phyloP scores from a whole-genome alignment of 2,888 invertebrate species.

The Eurois occulta region DNA sequence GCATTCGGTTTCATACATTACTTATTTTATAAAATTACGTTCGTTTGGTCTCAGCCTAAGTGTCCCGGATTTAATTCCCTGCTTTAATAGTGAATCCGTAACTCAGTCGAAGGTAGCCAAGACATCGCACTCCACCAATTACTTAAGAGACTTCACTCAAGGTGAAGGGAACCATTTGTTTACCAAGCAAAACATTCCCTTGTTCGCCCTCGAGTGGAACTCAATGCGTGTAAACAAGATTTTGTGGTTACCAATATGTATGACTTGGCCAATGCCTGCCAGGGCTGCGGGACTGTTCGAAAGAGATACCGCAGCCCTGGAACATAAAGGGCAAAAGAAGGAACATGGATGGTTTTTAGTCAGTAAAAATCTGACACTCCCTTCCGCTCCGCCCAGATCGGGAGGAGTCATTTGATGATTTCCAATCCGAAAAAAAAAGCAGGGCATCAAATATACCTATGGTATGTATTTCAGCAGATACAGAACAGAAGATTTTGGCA shows the following conservation, averaged over 20 bases:
- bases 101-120: neutral
- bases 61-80: neutral
- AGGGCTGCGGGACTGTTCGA: no score
- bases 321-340: no score
- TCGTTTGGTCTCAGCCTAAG: no score
- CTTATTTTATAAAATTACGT: no score
- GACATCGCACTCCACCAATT: neutral
- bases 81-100: neutral
- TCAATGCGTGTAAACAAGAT: neutral
- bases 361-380: no score
- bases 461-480: neutral
- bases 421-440: no score
- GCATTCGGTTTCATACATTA: no score
- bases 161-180: neutral
- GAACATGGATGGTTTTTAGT: no score
- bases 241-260: neutral
- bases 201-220: neutral
- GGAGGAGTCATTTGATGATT: no score
- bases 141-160: neutral
- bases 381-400: no score
- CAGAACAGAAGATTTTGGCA: neutral
- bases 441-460: neutral
- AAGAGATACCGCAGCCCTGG: no score
- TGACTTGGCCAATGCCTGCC: no score
- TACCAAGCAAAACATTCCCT: conserved; percentile 1